Evolutionary conservation across 1,140 invertebrate species (phyloP), one percentile per base, ranked within the genome.

Genomic region (Daktulosphaira vitifoliae): DNA sequence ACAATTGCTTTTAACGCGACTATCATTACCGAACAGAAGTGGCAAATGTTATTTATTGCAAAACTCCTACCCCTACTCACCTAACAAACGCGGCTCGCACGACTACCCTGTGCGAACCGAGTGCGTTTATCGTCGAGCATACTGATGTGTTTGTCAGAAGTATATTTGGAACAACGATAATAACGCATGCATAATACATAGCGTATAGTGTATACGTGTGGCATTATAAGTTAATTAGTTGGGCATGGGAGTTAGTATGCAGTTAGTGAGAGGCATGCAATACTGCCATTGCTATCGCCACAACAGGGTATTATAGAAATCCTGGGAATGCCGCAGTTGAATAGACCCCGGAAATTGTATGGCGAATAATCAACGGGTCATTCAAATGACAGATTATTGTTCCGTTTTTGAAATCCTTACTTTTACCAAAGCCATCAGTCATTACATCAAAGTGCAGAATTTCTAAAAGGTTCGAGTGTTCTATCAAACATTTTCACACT

Each of bases 191-290:
- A 33, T 33, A 6, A 33, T 33, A 11, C 29, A 33, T 33, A 33
- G 5, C 29, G 11, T 33, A 33, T 11, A 33, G 29, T 25, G 23
- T 20, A 15, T 50, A 50, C 42, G 54, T 46, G 39, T 20, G 42
- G 56, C 25, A 46, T 62, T 62, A 48, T 48, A 48, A 62, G 56
- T 48, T 48, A 46, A 62, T 62, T 62, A 62, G 56, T 18, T 13
- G 18, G 29, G n/a, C 26, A 23, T 13, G n/a, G 16, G 56, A 29
- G 44, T 62, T 62, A n/a, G 56, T 48, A 62, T 48, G 56, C 54
- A 39, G 42, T 46, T 15, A 46, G 23, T 39, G 23, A 62, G 38
- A 22, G 23, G 56, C 25, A 20, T 22, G 4, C 1, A 25, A 15
- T 2, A 4, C 2, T 26, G 11, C 11, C 8, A 26, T 26, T 15